phyloP scores from a whole-genome alignment of 2,888 invertebrate species.

The Cephus nigrinus region DNA sequence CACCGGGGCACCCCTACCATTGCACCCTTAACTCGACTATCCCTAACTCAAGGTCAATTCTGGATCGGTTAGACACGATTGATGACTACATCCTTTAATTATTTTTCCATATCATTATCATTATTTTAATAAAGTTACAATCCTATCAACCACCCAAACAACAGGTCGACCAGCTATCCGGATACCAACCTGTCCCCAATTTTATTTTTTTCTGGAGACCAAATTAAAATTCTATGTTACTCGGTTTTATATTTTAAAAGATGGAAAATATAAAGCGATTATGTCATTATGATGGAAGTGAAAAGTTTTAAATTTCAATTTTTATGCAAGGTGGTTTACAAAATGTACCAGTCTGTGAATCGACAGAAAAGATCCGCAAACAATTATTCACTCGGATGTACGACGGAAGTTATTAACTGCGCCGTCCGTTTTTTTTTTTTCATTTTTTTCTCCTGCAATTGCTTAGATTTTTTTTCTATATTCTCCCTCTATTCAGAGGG shows the following conservation, averaged over 20 bases:
- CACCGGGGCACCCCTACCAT: not conserved
- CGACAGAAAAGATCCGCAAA: too few species aligned
- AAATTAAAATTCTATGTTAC: too few species aligned
- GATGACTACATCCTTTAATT: not conserved
- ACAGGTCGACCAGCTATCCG: not conserved
- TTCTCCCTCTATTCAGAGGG: not conserved
- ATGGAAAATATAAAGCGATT: too few species aligned
- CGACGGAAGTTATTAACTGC: not conserved
- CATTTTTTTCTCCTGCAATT: not conserved
- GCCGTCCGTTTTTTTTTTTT: not conserved
- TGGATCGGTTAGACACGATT: not conserved
- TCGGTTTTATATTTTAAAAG: too few species aligned
- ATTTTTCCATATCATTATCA: not conserved
- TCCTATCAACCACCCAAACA: too few species aligned
- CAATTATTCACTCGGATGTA: too few species aligned
- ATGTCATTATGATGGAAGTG: too few species aligned
- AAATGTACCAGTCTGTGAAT: too few species aligned
- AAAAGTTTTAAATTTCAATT: too few species aligned
- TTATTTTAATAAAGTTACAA: not conserved
- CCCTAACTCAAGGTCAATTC: not conserved
- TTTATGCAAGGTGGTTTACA: too few species aligned
- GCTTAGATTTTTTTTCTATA: not conserved
- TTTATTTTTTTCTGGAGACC: too few species aligned
- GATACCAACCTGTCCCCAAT: too few species aligned
- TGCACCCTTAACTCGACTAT: not conserved